Base-by-base conservation (phyloP, 2,797 vertebrate genomes). In the Parauchenoglanis ngamensis region DNA sequence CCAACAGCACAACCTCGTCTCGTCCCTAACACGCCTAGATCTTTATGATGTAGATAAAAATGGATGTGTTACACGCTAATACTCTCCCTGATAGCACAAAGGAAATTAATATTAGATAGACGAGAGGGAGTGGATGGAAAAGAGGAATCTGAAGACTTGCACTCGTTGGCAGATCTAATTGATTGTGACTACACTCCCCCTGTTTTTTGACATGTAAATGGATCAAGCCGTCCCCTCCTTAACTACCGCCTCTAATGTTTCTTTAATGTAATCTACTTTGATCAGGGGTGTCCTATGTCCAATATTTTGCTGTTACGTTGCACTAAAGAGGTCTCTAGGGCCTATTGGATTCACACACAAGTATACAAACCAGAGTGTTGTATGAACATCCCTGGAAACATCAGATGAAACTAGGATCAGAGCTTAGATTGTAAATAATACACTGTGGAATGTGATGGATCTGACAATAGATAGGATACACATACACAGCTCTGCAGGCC, bases 191-290 rank as follows among this genome's bases (percentile, higher is more conserved):
- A 91, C 67, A 92, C 94, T 86, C 65, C 92, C 81, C 80, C 67
- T 59, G 67, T 78, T 87, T 87, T 86, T 89, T 94, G 96, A 95
- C 95, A 94, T 94, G 92, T 95, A 96, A 96, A 91, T 90, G 89
- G 86, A 90, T 91, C 88, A 56, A 90, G 65, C 75, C 83, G 28
- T 91, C 86, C 93, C 68, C 87, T 87, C 79, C 70, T 86, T 90
- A 88, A 92, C 89, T 84, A 91, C 90, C 89, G 94, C 91, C 94
- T 96, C 94, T 96, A 96, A 95, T 94, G 92, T 95, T 96, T 94
- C 94, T 93, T 93, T 96, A 96, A 96, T 94, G 94, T 94, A 94
- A 95, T 94, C 95, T 94, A 95, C 94, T 95, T 96, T 95, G 96
- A 96, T 94, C 91, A 92, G 89, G 92, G 92, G 94, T 95, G 93